A percentile compares a stretch with the other conserved stretches of the same genome.
Evolutionary conservation across 2,113 vertebrate genomes (phyloP).

Genomic region (Bos indicus): DNA sequence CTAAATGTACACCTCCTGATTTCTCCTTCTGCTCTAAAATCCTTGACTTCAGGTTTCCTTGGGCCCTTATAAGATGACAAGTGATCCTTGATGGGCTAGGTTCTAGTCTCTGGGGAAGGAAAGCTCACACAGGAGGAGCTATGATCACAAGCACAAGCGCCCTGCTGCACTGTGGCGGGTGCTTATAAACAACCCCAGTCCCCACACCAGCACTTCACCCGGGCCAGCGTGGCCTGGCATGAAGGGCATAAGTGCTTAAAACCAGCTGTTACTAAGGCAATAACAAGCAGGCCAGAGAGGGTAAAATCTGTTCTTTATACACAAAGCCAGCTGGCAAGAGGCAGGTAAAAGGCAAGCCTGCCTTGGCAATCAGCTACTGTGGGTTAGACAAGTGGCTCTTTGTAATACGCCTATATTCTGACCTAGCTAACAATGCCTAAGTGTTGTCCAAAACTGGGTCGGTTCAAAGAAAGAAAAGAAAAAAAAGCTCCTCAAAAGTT

Average conservation of each 20-base stretch:
- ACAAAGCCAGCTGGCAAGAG: constrained; percentile 11
- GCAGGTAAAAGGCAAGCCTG: not conserved
- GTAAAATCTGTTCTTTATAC: constrained; percentile 14
- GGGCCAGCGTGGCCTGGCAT: not conserved
- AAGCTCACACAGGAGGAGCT: not conserved
- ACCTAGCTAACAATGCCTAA: not conserved
- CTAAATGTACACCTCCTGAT: not conserved
- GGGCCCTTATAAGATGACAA: not conserved
- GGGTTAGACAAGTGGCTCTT: not conserved
- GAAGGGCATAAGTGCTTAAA: not conserved
- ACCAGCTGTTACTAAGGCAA: not conserved
- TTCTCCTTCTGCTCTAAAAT: constrained; percentile 10
- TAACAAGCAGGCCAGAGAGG: not conserved
- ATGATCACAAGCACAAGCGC: not conserved
- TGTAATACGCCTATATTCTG: not conserved
- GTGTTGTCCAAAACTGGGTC: constrained; percentile 8
- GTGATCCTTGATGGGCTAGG: not conserved
- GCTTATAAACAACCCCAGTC: not conserved
- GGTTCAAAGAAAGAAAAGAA: not conserved
- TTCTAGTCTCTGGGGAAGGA: not conserved
- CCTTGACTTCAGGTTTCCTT: not conserved
- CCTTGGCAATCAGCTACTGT: not conserved
- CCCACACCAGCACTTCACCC: not conserved
- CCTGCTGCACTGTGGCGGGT: not conserved
- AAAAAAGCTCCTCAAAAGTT: not conserved